These are phyloP conservation scores for Paramuricea clavata DNA, from an alignment of 92 coral and sea anemone species.

Conservation along the genomic window DNA sequence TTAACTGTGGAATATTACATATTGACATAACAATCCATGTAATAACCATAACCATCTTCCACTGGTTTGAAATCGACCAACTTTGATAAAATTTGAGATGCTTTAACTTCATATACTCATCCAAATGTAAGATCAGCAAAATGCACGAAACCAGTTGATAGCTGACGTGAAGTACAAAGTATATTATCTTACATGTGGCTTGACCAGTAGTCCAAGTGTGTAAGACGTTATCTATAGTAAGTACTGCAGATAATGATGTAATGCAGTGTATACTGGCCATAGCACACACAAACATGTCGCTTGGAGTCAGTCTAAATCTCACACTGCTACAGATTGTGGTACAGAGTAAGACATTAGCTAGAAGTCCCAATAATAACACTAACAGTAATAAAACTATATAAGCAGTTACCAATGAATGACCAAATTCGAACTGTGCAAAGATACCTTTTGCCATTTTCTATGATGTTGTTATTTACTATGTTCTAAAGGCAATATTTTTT, in stretches of 20 bases:
- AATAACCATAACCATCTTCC: conserved; percentile 8
- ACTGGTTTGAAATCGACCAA: conserved; percentile 10
- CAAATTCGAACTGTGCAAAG: not conserved
- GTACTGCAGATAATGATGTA: conserved; percentile 79
- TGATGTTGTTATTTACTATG: not conserved
- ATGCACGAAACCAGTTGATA: conserved; percentile 72
- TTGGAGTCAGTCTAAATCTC: conserved; percentile 53
- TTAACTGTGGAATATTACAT: conserved; percentile 14
- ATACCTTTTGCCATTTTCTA: not conserved
- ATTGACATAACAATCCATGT: not conserved
- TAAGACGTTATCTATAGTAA: conserved; percentile 84
- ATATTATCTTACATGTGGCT: conserved; percentile 78
- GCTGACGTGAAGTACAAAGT: conserved; percentile 65
- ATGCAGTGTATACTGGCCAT: conserved; percentile 75
- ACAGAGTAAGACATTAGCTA: conserved; percentile 72
- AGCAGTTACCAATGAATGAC: conserved; percentile 27
- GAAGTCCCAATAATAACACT: conserved; percentile 68
- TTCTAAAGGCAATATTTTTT: not conserved
- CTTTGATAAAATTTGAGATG: conserved; percentile 32
- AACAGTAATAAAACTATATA: conserved; percentile 64
- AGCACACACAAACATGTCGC: conserved; percentile 72
- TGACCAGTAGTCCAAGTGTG: conserved; percentile 77
- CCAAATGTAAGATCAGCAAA: not conserved
- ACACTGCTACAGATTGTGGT: conserved; percentile 71
- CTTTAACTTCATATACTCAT: conserved; percentile 23